Evolutionary conservation across 2,113 vertebrate genomes (phyloP).

Genomic region (Anolis sagrei): DNA sequence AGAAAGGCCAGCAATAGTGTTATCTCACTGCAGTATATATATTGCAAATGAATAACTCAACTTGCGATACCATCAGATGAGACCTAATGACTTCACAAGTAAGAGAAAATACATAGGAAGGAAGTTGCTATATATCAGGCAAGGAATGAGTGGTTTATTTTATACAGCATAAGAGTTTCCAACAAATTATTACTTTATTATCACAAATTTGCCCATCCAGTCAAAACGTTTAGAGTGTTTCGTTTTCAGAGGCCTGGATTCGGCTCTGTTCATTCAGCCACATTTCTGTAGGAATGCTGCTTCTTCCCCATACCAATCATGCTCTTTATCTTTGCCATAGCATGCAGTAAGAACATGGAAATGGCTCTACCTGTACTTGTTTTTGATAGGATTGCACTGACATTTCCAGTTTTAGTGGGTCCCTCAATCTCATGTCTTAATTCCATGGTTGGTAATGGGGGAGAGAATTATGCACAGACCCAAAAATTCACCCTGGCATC

Average conservation of each 20-base stretch:
- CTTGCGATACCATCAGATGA: not conserved
- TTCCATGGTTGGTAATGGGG: not conserved
- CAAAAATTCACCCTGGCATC: not conserved
- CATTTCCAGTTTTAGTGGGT: rapidly evolving
- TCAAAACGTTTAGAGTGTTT: not conserved
- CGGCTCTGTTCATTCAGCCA: too few relatives aligned
- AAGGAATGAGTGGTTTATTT: too few relatives aligned
- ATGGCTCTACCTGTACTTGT: too few relatives aligned
- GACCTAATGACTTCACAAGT: not conserved
- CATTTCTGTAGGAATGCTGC: too few relatives aligned
- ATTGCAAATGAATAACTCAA: not conserved
- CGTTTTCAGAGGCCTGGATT: not conserved
- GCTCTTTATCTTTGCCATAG: too few relatives aligned
- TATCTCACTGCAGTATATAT: too few relatives aligned
- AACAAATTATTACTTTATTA: too few relatives aligned
- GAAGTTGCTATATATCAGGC: not conserved
- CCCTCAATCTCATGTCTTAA: rapidly evolving
- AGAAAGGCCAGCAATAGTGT: too few relatives aligned
- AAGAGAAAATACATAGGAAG: not conserved
- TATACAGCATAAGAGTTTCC: too few relatives aligned
- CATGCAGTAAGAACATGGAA: too few relatives aligned
- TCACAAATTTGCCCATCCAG: not conserved
- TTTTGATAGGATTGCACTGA: too few relatives aligned
- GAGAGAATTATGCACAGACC: not conserved
- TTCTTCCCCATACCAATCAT: too few relatives aligned